Evolutionary conservation across 2,797 vertebrate genomes (phyloP).

Genomic region (Macropodus opercularis): DNA sequence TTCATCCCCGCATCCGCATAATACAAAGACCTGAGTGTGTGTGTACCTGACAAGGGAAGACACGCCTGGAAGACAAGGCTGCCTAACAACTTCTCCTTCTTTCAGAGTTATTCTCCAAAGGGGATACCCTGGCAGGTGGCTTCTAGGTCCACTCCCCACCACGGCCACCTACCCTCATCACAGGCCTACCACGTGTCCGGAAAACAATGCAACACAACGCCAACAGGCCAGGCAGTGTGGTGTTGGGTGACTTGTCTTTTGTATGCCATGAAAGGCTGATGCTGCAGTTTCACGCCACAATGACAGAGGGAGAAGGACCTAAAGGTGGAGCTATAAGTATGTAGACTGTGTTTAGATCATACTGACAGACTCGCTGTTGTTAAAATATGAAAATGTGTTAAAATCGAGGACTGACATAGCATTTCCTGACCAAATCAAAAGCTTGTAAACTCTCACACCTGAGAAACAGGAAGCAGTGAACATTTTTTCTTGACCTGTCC

Average conservation of each 20-base stretch:
- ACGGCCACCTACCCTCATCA: constrained; percentile 10
- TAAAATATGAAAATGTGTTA: not conserved
- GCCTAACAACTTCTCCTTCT: constrained; percentile 24
- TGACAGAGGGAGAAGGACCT: constrained; percentile 55
- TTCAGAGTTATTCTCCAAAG: constrained; percentile 29
- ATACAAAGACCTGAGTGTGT: constrained; percentile 64
- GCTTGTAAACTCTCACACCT: too few species aligned
- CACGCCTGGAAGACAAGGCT: constrained; percentile 6
- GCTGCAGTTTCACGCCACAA: constrained; percentile 60
- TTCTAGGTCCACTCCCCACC: constrained; percentile 36
- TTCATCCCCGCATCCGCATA: constrained; percentile 36
- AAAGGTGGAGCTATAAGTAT: constrained; percentile 38
- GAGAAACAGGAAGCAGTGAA: too few species aligned
- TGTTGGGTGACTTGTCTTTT: constrained; percentile 77
- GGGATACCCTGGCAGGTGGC: constrained; percentile 50
- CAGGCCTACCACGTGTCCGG: constrained; percentile 53
- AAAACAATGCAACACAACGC: constrained; percentile 62
- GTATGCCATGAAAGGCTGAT: constrained; percentile 70
- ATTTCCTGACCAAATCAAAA: too few species aligned
- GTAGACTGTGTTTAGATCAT: not conserved
- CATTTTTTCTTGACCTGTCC: too few species aligned
- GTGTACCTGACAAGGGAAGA: constrained; percentile 39
- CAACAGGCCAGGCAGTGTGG: constrained; percentile 50
- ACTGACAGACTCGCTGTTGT: not conserved
- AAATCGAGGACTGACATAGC: not conserved